A percentile compares a stretch with the other conserved stretches of the same genome.
phyloP scores from a whole-genome alignment of 2,888 invertebrate species.

The Drosophila cognata region DNA sequence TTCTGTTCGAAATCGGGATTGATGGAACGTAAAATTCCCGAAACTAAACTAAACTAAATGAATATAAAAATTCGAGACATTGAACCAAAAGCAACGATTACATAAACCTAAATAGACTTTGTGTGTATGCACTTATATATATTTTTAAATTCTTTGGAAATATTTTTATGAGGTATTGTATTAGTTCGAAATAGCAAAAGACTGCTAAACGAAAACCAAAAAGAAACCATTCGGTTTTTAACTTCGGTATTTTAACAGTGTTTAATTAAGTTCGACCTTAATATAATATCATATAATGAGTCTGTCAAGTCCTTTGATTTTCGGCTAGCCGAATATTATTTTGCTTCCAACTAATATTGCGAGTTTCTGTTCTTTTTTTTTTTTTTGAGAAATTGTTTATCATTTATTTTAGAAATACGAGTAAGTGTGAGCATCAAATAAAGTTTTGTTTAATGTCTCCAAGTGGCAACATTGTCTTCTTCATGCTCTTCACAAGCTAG shows the following conservation, averaged over 20 bases:
- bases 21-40: background rate
- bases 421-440: conserved; percentile 39
- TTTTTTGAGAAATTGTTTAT: conserved; percentile 15
- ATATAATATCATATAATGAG: conserved; percentile 9
- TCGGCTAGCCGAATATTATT: conserved; percentile 6
- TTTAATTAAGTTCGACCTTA: background rate
- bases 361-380: background rate
- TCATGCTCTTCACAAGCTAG: conserved; percentile 48
- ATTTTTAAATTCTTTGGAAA: background rate
- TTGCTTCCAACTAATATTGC: conserved; percentile 2
- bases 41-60: conserved; percentile 2
- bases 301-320: conserved; percentile 8
- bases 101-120: conserved; percentile 9
- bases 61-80: background rate
- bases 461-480: background rate
- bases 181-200: background rate
- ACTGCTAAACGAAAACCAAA: background rate
- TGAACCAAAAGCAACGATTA: background rate
- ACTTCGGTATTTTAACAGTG: background rate
- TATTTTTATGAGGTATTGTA: background rate
- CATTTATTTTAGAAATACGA: conserved; percentile 24
- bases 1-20: background rate
- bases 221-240: background rate
- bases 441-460: conserved; percentile 33
- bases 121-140: background rate